phyloP scores from a whole-genome alignment of 1,140 invertebrate species.

The Pomacea maculata region DNA sequence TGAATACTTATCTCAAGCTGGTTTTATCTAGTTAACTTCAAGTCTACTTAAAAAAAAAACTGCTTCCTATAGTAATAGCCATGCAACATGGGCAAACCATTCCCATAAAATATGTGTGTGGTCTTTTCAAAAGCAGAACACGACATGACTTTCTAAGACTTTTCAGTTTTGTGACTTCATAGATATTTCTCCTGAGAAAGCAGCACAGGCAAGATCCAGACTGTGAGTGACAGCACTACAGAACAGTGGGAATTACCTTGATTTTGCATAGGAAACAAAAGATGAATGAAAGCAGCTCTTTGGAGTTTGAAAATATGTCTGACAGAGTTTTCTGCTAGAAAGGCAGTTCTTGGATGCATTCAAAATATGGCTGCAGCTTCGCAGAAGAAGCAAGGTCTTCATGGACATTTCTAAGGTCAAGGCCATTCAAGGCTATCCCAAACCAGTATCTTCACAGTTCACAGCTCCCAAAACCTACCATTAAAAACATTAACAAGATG shows the following conservation, averaged over 20 bases:
- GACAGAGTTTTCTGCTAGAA: not conserved
- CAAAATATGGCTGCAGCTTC: slow-evolving; percentile 1
- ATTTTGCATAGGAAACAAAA: not conserved
- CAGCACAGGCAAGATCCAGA: not conserved
- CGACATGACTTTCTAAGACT: no score
- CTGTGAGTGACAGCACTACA: not conserved
- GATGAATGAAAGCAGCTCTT: slow-evolving; percentile 11
- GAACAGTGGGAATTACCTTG: slow-evolving; percentile 13
- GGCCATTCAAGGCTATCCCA: not conserved
- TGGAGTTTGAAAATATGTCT: not conserved
- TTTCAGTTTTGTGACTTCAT: not conserved
- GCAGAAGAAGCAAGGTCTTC: not conserved
- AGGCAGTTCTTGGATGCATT: not conserved
- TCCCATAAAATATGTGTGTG: no score
- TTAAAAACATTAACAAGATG: slow-evolving; percentile 5
- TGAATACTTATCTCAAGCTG: no score
- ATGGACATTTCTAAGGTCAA: slow-evolving; percentile 4
- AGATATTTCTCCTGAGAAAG: not conserved
- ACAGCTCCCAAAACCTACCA: slow-evolving; percentile 17
- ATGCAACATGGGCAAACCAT: no score
- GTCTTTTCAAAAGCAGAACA: no score
- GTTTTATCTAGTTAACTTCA: no score
- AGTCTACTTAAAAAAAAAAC: no score
- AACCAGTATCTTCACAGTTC: slow-evolving; percentile 6
- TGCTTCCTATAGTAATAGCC: no score